Conservation (phyloP, 2,888 invertebrate genomes). For the Drosophila quasianomalipes region DNA sequence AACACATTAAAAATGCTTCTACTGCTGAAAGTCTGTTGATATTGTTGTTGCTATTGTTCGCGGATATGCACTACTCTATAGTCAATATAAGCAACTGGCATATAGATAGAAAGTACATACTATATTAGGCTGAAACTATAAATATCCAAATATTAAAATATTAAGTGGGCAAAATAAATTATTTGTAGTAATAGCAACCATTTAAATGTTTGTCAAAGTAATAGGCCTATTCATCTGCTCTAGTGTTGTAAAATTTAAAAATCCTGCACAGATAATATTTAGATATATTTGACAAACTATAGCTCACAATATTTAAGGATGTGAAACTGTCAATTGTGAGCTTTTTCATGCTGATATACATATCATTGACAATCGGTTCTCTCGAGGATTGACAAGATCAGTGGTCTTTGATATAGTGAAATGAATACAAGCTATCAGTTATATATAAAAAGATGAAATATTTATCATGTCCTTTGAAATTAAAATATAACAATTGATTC, state of each 20-base stretch:
- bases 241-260: background rate
- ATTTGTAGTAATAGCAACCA: background rate
- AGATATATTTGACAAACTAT: background rate
- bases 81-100: background rate
- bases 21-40: constrained; percentile 51
- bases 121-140: background rate
- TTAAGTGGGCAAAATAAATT: too few relatives aligned
- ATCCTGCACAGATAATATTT: background rate
- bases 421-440: background rate
- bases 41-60: constrained; percentile 21
- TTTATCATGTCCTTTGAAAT: background rate
- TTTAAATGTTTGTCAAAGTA: background rate
- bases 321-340: background rate
- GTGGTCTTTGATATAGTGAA: background rate
- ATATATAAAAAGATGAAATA: background rate
- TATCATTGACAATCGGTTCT: background rate
- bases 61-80: constrained; percentile 19
- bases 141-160: background rate
- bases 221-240: background rate
- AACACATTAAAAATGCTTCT: constrained; percentile 78
- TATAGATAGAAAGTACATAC: background rate
- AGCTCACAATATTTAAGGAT: background rate
- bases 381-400: background rate
- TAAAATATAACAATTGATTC: background rate
- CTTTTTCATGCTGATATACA: background rate